phyloP scores from a whole-genome alignment of 1,140 invertebrate genomes.

The Bombus turneri region DNA sequence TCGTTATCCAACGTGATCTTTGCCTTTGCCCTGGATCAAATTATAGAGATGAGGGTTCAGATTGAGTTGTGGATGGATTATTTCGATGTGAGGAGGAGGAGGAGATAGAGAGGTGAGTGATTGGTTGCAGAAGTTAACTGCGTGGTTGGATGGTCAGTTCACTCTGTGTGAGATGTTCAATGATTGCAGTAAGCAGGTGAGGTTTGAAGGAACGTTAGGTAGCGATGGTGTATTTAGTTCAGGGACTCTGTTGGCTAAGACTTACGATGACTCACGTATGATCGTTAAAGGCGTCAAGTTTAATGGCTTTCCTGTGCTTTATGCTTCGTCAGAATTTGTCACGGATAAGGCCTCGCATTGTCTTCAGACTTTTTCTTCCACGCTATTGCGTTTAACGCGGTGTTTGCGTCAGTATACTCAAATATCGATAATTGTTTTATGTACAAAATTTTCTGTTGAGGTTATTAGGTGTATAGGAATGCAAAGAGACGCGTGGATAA shows the following conservation, averaged over 20 bases:
- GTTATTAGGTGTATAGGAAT: too few relatives aligned
- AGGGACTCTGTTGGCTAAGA: slow-evolving; percentile 5
- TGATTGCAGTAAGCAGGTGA: neutral
- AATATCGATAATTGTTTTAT: neutral
- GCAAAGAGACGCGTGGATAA: too few relatives aligned
- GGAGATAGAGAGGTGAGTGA: too few relatives aligned
- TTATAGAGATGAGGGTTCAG: neutral
- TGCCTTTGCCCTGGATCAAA: neutral
- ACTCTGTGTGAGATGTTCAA: neutral
- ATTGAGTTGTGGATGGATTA: neutral
- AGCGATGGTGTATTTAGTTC: slow-evolving; percentile 15
- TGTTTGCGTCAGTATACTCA: neutral
- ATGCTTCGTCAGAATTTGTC: neutral
- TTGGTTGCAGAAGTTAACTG: neutral
- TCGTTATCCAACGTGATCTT: neutral
- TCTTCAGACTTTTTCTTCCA: neutral
- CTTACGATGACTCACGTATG: neutral
- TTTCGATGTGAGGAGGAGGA: neutral
- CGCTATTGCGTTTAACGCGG: neutral
- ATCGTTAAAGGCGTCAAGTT: neutral
- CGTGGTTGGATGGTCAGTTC: neutral
- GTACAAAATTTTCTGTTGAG: too few relatives aligned
- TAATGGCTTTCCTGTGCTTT: neutral
- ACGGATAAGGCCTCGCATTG: neutral
- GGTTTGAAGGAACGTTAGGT: neutral